Evolutionary conservation across 2,797 vertebrate genomes (phyloP).

Genomic region (Sebastes oblongus): DNA sequence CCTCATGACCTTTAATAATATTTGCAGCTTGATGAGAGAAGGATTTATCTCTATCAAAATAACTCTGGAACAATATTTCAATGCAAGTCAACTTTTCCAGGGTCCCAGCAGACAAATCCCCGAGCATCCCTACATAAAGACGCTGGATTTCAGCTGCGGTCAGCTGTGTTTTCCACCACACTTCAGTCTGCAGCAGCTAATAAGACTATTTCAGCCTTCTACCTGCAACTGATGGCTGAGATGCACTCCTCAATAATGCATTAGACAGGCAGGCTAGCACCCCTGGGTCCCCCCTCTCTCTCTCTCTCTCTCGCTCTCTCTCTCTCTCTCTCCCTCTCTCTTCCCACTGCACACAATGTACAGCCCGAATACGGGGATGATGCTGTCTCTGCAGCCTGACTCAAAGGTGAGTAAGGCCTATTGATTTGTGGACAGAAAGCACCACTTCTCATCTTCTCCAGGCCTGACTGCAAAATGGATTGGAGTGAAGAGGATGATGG

Average conservation of each 20-base stretch:
- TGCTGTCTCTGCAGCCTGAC: constrained; percentile 67
- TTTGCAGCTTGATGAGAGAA: constrained; percentile 17
- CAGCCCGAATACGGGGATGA: constrained; percentile 61
- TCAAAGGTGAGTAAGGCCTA: constrained; percentile 76
- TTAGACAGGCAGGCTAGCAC: constrained; percentile 77
- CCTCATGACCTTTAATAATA: neutral
- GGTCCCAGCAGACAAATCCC: constrained; percentile 43
- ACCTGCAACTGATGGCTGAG: constrained; percentile 79
- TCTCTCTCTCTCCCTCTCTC: neutral
- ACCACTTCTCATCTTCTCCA: constrained; percentile 71
- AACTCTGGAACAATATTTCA: constrained; percentile 29
- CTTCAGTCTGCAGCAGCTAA: constrained; percentile 73
- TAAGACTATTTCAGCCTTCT: constrained; percentile 76
- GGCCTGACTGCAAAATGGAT: constrained; percentile 57
- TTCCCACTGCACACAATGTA: constrained; percentile 52
- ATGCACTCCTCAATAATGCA: constrained; percentile 85
- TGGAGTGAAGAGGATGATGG: constrained; percentile 44
- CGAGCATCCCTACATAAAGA: constrained; percentile 31
- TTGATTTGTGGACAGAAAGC: constrained; percentile 77
- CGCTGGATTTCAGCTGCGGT: constrained; percentile 72
- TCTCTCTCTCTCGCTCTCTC: neutral
- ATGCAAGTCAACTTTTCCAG: constrained; percentile 28
- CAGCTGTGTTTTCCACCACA: constrained; percentile 69
- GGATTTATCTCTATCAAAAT: constrained; percentile 20
- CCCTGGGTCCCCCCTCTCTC: constrained; percentile 64